These are phyloP conservation scores for rabbit (Oryctolagus cuniculus) DNA, from an alignment of 2,113 vertebrate genomes.

Conservation along the genomic window DNA sequence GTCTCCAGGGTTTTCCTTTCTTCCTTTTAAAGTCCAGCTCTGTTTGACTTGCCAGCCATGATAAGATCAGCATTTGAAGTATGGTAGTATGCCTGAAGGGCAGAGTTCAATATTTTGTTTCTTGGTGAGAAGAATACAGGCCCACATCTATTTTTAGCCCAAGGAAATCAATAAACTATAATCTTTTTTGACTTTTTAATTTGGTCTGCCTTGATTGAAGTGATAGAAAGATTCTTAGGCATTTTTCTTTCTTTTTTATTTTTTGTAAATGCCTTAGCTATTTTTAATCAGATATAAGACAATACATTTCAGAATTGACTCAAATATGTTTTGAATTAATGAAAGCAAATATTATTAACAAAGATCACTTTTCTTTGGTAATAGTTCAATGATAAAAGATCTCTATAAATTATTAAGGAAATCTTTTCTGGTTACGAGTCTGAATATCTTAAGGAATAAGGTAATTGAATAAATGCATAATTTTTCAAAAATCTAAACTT, in stretches of 20 bases:
- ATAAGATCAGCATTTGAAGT: conserved; percentile 79
- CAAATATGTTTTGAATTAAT: conserved; percentile 2
- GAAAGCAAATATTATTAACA: background rate
- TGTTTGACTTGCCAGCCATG: conserved; percentile 68
- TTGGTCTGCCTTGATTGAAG: conserved; percentile 28
- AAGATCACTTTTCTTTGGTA: background rate
- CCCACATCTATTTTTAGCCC: conserved; percentile 46
- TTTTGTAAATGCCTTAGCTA: background rate
- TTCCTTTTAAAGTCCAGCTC: conserved; percentile 70
- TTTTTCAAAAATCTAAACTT: background rate
- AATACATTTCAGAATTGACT: background rate
- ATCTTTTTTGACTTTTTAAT: conserved; percentile 52
- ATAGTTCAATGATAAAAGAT: background rate
- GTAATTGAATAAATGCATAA: background rate
- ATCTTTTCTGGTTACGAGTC: background rate
- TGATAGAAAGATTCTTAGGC: background rate
- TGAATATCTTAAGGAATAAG: background rate
- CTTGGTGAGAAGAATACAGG: conserved; percentile 40
- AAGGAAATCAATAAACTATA: conserved; percentile 55
- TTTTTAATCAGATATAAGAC: background rate
- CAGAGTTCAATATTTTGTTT: conserved; percentile 78
- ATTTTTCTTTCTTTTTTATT: background rate
- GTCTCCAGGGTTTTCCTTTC: conserved; percentile 63
- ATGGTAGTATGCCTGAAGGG: conserved; percentile 59
- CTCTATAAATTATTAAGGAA: conserved; percentile 1